Evolutionary conservation across 2,113 vertebrate genomes (phyloP).

Genomic region (Colinus virginianus): DNA sequence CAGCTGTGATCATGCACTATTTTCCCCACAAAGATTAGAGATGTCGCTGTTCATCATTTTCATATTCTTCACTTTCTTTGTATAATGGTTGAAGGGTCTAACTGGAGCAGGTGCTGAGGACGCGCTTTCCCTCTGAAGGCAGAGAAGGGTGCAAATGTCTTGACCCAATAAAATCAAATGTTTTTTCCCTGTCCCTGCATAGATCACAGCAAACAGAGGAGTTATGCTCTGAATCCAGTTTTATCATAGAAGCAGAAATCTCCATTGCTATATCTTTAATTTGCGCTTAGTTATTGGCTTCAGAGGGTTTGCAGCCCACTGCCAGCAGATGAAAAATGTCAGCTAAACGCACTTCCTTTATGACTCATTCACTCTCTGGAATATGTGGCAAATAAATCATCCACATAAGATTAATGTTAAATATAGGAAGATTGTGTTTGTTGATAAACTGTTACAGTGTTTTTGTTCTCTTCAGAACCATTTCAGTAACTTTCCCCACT

Average conservation of each 20-base stretch:
- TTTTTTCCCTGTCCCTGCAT: not conserved
- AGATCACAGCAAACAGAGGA: not conserved
- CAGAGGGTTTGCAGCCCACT: not conserved
- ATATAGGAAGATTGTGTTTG: not conserved
- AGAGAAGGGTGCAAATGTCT: not conserved
- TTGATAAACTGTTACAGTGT: slow-evolving; percentile 10
- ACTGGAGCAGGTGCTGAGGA: slow-evolving; percentile 4
- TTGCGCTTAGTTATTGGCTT: not conserved
- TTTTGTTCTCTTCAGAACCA: not conserved
- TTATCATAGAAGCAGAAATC: not conserved
- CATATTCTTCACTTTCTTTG: not conserved
- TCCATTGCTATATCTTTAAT: not conserved
- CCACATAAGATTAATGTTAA: not conserved
- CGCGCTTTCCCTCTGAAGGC: not conserved
- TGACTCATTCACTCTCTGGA: slow-evolving; percentile 14
- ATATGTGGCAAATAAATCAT: not conserved
- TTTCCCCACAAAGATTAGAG: not conserved
- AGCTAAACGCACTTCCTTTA: not conserved
- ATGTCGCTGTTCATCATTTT: not conserved
- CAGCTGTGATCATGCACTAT: slow-evolving; percentile 33
- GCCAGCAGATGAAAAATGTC: slow-evolving; percentile 10
- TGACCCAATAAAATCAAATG: not conserved
- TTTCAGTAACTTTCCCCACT: not conserved
- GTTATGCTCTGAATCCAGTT: not conserved
- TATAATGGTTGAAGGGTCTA: not conserved